These are phyloP conservation scores for Lasioglossum baleicum DNA, from an alignment of 1,140 invertebrate genomes.

Conservation along the genomic window DNA sequence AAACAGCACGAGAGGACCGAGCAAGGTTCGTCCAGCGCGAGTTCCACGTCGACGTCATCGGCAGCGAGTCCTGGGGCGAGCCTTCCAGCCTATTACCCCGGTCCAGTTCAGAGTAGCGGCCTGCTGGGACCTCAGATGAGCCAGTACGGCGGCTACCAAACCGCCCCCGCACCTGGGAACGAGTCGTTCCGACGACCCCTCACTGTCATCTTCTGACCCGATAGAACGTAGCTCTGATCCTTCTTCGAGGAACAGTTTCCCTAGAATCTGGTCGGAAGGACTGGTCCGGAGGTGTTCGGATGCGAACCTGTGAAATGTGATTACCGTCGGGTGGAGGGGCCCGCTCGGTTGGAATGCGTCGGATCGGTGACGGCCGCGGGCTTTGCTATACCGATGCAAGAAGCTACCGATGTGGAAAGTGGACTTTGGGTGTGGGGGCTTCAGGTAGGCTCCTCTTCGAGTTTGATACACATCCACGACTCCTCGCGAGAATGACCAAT, in stretches of 20 bases:
- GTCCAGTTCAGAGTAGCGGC: slow-evolving; percentile 78
- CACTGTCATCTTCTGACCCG: slow-evolving; percentile 93
- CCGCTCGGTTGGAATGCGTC: neutral
- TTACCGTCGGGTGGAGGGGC: neutral
- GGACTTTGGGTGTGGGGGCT: neutral
- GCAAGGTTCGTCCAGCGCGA: slow-evolving; percentile 79
- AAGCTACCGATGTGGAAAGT: neutral
- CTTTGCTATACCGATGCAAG: neutral
- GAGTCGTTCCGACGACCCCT: slow-evolving; percentile 88
- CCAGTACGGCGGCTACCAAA: slow-evolving; percentile 84
- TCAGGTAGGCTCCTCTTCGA: neutral
- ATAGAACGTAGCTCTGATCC: slow-evolving; percentile 78
- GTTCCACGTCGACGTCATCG: slow-evolving; percentile 82
- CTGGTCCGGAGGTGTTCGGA: slow-evolving; percentile 1
- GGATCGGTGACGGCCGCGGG: neutral
- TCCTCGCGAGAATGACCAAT: no score
- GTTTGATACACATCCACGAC: neutral
- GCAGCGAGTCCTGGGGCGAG: slow-evolving; percentile 83
- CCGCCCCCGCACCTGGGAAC: slow-evolving; percentile 79
- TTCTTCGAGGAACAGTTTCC: slow-evolving; percentile 63
- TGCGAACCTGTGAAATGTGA: neutral
- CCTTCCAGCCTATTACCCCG: slow-evolving; percentile 83
- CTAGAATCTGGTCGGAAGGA: slow-evolving; percentile 1
- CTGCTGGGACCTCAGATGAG: slow-evolving; percentile 82
- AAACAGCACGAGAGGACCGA: slow-evolving; percentile 80